Conservation (phyloP, 1,140 invertebrate species). For the Hermetia illucens region DNA sequence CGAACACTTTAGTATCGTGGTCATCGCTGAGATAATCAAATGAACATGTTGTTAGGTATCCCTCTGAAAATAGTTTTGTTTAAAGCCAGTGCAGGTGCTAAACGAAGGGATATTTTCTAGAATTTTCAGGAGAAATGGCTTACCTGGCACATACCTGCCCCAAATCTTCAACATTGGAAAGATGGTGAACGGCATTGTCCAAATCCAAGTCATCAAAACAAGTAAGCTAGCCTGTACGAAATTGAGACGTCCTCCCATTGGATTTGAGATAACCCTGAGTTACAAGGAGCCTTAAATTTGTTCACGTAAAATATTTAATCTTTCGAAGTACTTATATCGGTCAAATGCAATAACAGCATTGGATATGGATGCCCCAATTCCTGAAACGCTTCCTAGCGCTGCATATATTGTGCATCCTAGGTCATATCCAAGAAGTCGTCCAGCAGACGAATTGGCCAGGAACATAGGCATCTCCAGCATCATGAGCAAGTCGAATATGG, state of each 20-base stretch:
- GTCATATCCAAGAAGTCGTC: constrained; percentile 48
- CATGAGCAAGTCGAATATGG: constrained; percentile 61
- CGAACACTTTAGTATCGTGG: constrained; percentile 50
- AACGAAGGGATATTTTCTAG: not conserved
- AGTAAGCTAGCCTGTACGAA: constrained; percentile 46
- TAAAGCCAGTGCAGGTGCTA: not conserved
- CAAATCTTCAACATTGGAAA: constrained; percentile 48
- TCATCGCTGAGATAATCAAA: constrained; percentile 60
- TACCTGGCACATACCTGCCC: constrained; percentile 55
- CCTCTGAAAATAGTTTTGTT: constrained; percentile 34
- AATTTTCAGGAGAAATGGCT: constrained; percentile 1
- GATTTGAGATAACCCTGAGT: constrained; percentile 54
- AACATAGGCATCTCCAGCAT: constrained; percentile 59
- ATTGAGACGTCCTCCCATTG: constrained; percentile 54
- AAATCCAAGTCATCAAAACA: constrained; percentile 51
- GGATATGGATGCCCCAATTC: constrained; percentile 55
- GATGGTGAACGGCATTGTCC: constrained; percentile 52
- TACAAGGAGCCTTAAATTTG: constrained; percentile 17
- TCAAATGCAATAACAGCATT: constrained; percentile 64
- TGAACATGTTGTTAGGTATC: constrained; percentile 59
- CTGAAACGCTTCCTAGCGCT: constrained; percentile 48
- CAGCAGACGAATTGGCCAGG: constrained; percentile 45
- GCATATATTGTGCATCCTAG: constrained; percentile 56
- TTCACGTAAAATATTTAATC: not conserved
- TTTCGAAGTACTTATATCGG: constrained; percentile 41